Percentiles rank a stretch among this genome's conserved stretches.
These are phyloP conservation scores for Phoebastria nigripes DNA, from an alignment of 2,797 vertebrate genomes.

Conservation along the genomic window DNA sequence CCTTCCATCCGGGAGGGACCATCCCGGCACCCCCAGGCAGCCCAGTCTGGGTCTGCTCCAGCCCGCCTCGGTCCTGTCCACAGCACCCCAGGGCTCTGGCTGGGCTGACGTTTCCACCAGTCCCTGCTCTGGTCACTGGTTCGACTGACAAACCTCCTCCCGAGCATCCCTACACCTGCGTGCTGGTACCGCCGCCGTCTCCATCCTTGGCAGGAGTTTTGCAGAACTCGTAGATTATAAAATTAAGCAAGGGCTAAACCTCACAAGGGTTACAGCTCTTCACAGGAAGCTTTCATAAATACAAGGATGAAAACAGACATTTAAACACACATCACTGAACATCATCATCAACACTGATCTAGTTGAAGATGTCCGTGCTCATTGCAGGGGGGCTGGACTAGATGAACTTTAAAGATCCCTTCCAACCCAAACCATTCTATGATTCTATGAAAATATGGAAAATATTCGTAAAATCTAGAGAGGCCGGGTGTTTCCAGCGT, in stretches of 20 bases:
- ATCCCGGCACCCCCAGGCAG: fast-evolving
- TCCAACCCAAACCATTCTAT: neutral
- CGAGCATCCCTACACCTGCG: fast-evolving
- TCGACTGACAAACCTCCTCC: too few relatives aligned
- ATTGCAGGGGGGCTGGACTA: neutral
- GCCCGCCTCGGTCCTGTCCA: fast-evolving
- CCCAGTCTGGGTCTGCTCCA: neutral
- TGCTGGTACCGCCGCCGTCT: fast-evolving
- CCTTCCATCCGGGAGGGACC: too few relatives aligned
- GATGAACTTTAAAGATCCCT: neutral
- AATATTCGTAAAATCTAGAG: neutral
- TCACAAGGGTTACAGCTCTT: neutral
- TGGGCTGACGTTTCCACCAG: fast-evolving
- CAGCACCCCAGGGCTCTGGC: neutral
- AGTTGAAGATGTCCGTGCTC: neutral
- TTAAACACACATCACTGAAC: neutral
- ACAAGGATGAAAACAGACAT: neutral
- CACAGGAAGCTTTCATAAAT: neutral
- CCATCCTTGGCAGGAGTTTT: fast-evolving
- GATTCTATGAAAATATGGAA: neutral
- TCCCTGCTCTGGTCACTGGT: neutral
- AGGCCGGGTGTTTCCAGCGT: neutral
- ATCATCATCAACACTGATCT: neutral
- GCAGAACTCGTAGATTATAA: neutral
- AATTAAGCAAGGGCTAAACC: neutral